A percentile compares a stretch with the other conserved stretches of the same genome.
phyloP scores from a whole-genome alignment of 2,113 vertebrate species.

The Chamaea fasciata region DNA sequence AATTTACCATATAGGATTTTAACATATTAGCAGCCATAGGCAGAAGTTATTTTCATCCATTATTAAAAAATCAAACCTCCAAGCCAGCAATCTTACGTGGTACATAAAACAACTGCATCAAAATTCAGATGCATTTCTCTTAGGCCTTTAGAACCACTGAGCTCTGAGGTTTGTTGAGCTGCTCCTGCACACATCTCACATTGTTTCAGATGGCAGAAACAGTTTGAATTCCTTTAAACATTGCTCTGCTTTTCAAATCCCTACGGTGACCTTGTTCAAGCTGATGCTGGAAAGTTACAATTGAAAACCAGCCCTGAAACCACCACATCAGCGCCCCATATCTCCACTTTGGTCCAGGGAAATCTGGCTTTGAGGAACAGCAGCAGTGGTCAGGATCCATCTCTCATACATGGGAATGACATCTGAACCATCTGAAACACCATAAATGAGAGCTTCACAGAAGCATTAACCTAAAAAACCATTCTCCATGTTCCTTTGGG shows the following conservation, averaged over 20 bases:
- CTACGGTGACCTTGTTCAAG: background rate
- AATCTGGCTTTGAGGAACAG: background rate
- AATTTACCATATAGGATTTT: conserved; percentile 37
- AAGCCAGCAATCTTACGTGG: background rate
- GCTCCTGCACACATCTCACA: background rate
- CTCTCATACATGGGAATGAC: background rate
- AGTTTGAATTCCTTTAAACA: background rate
- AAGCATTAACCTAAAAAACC: background rate
- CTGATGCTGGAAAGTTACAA: background rate
- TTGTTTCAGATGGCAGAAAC: background rate
- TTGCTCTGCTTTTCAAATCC: background rate
- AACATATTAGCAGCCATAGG: conserved; percentile 23
- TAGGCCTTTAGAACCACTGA: background rate
- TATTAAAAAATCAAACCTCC: conserved; percentile 31
- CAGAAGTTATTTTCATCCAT: background rate
- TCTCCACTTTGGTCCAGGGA: background rate
- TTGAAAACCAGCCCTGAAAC: background rate
- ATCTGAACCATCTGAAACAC: background rate
- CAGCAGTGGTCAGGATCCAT: background rate
- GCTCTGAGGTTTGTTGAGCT: background rate
- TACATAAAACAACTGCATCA: background rate
- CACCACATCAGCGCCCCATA: background rate
- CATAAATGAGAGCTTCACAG: background rate
- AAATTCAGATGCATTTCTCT: background rate
- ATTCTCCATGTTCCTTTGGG: background rate